These are phyloP conservation scores for Chymomyza caudatula DNA, from an alignment of 2,888 invertebrate genomes.

Conservation along the genomic window DNA sequence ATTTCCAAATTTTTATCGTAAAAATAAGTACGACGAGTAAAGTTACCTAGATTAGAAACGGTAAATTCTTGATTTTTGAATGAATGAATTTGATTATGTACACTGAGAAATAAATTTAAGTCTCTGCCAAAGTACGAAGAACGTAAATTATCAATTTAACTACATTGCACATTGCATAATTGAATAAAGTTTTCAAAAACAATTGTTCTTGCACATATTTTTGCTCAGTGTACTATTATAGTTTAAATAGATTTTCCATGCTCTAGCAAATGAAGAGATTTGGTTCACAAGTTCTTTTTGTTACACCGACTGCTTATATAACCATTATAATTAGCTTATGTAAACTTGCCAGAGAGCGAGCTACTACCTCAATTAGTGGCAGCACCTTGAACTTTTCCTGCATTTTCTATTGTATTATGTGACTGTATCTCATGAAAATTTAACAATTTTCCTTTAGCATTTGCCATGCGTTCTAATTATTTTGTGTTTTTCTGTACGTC, in stretches of 20 bases:
- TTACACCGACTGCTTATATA: constrained; percentile 40
- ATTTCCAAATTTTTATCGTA: too few species aligned
- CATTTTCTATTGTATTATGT: constrained; percentile 1
- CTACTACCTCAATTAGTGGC: constrained; percentile 64
- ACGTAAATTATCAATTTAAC: too few species aligned
- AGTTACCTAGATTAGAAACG: too few species aligned
- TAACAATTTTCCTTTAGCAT: constrained; percentile 24
- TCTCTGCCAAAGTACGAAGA: too few species aligned
- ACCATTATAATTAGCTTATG: constrained; percentile 55
- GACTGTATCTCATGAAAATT: background rate
- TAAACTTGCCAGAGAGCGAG: constrained; percentile 40
- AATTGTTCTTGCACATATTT: too few species aligned
- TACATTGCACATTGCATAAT: too few species aligned
- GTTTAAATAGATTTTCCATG: constrained; percentile 3
- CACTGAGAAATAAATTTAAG: too few species aligned
- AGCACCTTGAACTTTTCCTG: constrained; percentile 17
- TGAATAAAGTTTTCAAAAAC: too few species aligned
- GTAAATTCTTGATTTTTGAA: too few species aligned
- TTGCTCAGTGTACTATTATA: too few species aligned
- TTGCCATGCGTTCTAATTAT: constrained; percentile 46
- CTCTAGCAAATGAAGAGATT: constrained; percentile 51
- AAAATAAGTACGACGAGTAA: too few species aligned
- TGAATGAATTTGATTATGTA: too few species aligned
- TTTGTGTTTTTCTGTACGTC: constrained; percentile 11
- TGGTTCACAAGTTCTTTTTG: constrained; percentile 54